These are phyloP conservation scores for Zaprionus kolodkinae DNA, from an alignment of 1,140 invertebrate genomes.

Conservation along the genomic window DNA sequence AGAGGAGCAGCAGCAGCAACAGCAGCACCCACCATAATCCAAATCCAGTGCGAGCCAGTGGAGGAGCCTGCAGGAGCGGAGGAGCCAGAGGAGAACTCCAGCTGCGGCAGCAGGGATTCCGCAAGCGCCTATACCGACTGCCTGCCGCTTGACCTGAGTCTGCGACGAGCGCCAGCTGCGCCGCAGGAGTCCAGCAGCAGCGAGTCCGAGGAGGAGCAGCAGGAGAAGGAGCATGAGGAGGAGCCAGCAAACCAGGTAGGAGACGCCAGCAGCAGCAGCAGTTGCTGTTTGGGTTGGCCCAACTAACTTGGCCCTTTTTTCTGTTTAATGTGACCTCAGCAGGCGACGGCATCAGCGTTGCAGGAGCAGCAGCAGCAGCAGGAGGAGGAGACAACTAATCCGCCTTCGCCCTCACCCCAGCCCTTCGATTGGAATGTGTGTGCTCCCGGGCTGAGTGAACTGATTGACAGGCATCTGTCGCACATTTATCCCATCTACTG, in stretches of 20 bases:
- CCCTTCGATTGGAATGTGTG: background rate
- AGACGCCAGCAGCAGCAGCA: background rate
- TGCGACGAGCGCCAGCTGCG: slow-evolving; percentile 44
- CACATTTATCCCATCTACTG: slow-evolving; percentile 86
- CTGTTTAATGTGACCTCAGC: slow-evolving; percentile 14
- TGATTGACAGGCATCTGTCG: slow-evolving; percentile 88
- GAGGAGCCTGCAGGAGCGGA: background rate
- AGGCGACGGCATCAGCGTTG: slow-evolving; percentile 21
- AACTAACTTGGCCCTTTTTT: slow-evolving; percentile 40
- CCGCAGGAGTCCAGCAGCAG: slow-evolving; percentile 40
- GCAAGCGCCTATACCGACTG: slow-evolving; percentile 52
- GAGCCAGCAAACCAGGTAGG: background rate
- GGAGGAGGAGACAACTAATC: background rate
- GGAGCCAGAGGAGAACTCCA: slow-evolving; percentile 43
- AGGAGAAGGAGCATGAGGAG: background rate
- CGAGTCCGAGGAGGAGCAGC: slow-evolving; percentile 26
- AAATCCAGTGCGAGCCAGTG: slow-evolving; percentile 2
- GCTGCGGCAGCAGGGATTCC: slow-evolving; percentile 49
- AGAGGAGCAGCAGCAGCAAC: background rate
- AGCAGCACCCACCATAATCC: slow-evolving; percentile 7
- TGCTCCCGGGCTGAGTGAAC: slow-evolving; percentile 48
- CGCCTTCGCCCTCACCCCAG: background rate
- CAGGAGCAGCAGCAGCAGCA: too few species aligned
- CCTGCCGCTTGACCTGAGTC: slow-evolving; percentile 60
- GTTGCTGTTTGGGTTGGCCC: slow-evolving; percentile 25